Conservation (phyloP, 1,140 invertebrate genomes). For the Drosophila kikkawai region DNA sequence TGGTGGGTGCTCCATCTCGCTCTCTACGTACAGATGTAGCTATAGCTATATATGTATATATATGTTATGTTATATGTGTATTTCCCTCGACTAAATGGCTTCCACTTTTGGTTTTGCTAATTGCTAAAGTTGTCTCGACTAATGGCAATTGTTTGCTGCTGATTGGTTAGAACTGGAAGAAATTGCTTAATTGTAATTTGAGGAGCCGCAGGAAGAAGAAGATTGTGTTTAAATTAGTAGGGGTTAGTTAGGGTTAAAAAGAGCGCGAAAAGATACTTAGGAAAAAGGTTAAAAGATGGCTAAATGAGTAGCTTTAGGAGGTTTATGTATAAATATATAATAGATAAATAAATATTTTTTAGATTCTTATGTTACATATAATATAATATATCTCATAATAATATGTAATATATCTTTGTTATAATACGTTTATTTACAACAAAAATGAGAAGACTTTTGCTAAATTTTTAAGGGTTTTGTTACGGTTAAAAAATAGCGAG, state of each 20-base stretch:
- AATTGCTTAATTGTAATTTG: conserved; percentile 39
- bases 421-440: no score
- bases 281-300: neutral
- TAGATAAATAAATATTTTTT: neutral
- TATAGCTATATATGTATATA: neutral
- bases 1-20: conserved; percentile 12
- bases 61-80: neutral
- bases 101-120: conserved; percentile 37
- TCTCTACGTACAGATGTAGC: conserved; percentile 2
- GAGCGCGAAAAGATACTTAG: neutral
- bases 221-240: conserved; percentile 5
- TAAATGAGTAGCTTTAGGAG: neutral
- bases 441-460: neutral
- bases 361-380: neutral
- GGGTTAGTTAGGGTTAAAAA: conserved; percentile 2
- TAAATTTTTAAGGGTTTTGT: neutral
- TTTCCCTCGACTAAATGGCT: conserved; percentile 23
- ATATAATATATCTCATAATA: no score
- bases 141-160: conserved; percentile 40
- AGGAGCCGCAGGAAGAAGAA: conserved; percentile 12
- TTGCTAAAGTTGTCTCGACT: conserved; percentile 29
- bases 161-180: conserved; percentile 31
- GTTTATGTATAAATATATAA: accelerated
- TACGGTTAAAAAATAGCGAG: no score
- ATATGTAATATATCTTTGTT: neutral